Conservation (phyloP, 2,113 vertebrate species). For the Platichthys stellatus region DNA sequence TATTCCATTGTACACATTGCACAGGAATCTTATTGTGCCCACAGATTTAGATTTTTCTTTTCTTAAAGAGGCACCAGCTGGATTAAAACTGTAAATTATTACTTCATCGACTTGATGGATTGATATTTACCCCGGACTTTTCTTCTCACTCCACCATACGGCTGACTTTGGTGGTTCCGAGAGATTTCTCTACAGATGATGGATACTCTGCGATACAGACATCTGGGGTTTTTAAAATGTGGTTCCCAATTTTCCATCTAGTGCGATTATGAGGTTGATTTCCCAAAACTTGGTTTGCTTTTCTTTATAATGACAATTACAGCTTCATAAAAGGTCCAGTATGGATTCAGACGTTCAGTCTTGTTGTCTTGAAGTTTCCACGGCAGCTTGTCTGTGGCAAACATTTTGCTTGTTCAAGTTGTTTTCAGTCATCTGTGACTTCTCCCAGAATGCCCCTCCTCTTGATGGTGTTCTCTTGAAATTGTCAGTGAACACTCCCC, state of each 20-base stretch:
- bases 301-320: no score
- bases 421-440: constrained; percentile 11
- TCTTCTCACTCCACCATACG: neutral
- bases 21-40: neutral
- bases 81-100: no score
- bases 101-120: no score
- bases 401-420: constrained; percentile 6
- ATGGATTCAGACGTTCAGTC: neutral
- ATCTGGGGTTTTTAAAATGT: neutral
- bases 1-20: neutral
- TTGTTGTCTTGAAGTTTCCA: constrained; percentile 7
- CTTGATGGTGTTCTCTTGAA: constrained; percentile 26
- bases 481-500: neutral
- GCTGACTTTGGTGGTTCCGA: neutral
- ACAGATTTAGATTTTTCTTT: no score
- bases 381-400: neutral
- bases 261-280: neutral
- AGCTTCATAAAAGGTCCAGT: neutral
- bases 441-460: neutral
- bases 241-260: neutral
- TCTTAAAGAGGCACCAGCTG: neutral
- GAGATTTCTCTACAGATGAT: neutral
- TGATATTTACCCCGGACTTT: neutral
- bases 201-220: neutral
- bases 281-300: neutral